Conservation (phyloP, 2,113 vertebrate species). For the Erythrocercus mccallii region DNA sequence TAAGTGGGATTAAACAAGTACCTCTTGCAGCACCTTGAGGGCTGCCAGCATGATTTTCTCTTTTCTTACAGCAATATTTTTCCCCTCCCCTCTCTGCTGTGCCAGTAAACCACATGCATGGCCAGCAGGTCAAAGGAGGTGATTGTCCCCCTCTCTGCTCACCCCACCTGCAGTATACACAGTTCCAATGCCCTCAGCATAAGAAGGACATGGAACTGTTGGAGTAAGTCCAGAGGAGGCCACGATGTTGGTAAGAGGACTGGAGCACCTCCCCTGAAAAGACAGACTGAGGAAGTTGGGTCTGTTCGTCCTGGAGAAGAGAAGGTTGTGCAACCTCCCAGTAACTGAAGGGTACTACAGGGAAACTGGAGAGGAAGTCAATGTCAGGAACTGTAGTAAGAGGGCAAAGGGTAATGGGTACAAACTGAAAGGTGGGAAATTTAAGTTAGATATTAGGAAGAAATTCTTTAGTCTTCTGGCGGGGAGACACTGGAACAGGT, state of each 20-base stretch:
- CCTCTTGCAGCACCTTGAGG: background rate
- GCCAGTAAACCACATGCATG: background rate
- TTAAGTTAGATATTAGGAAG: background rate
- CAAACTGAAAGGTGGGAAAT: background rate
- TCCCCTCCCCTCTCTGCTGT: background rate
- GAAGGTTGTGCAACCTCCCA: background rate
- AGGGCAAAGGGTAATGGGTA: background rate
- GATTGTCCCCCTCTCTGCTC: background rate
- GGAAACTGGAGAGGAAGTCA: background rate
- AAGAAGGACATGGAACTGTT: background rate
- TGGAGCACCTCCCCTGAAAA: too few species aligned
- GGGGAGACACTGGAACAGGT: background rate
- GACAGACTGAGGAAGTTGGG: background rate
- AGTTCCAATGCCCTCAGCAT: too few species aligned
- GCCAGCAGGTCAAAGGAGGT: background rate
- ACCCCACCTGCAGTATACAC: background rate
- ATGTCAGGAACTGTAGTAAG: background rate
- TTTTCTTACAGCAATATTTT: background rate
- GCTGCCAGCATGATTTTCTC: accelerated
- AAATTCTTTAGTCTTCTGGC: background rate
- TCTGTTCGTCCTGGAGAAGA: background rate
- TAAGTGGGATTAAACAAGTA: background rate
- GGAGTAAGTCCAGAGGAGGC: background rate
- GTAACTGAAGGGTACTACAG: background rate
- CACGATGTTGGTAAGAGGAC: accelerated